These are phyloP conservation scores for Centroberyx gerrardi DNA, from an alignment of 2,797 vertebrate species.

Conservation along the genomic window DNA sequence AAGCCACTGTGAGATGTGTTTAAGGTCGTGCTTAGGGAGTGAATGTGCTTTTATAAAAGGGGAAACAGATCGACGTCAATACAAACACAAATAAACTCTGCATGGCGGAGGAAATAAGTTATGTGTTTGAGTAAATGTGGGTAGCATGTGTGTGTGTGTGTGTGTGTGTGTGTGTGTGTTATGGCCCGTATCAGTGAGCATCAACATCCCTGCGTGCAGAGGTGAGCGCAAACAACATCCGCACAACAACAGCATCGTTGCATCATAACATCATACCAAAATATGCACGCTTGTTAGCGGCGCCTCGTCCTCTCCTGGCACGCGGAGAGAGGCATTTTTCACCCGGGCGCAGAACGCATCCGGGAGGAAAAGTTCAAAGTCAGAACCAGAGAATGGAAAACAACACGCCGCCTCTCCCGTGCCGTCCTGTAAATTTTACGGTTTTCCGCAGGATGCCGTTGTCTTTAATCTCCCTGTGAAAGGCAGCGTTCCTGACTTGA, in stretches of 20 bases:
- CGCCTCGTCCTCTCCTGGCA: slow-evolving; percentile 49
- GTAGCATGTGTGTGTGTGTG: slow-evolving; percentile 57
- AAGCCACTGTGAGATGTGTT: neutral
- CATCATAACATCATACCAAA: slow-evolving; percentile 66
- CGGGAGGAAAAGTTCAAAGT: slow-evolving; percentile 72
- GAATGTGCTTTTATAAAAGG: slow-evolving; percentile 38
- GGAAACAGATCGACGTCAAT: slow-evolving; percentile 17
- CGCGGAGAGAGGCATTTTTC: slow-evolving; percentile 36
- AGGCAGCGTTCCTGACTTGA: slow-evolving; percentile 32
- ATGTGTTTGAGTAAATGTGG: slow-evolving; percentile 58
- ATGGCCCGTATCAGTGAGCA: slow-evolving; percentile 23
- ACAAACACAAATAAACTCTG: slow-evolving; percentile 25
- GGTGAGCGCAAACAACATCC: slow-evolving; percentile 65
- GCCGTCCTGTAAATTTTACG: slow-evolving; percentile 65
- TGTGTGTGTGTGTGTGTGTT: slow-evolving; percentile 68
- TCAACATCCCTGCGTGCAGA: slow-evolving; percentile 53
- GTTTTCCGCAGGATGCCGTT: slow-evolving; percentile 66
- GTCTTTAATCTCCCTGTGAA: slow-evolving; percentile 71
- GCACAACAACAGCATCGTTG: slow-evolving; percentile 65
- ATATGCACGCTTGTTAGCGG: slow-evolving; percentile 70
- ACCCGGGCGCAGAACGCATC: slow-evolving; percentile 52
- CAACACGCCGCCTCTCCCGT: slow-evolving; percentile 36
- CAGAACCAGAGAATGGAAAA: slow-evolving; percentile 55
- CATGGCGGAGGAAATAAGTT: slow-evolving; percentile 1
- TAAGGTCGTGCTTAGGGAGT: neutral